Evolutionary conservation across 2,888 invertebrate species (phyloP), one percentile per base, ranked within the genome.

Genomic region (Lithosia quadra): DNA sequence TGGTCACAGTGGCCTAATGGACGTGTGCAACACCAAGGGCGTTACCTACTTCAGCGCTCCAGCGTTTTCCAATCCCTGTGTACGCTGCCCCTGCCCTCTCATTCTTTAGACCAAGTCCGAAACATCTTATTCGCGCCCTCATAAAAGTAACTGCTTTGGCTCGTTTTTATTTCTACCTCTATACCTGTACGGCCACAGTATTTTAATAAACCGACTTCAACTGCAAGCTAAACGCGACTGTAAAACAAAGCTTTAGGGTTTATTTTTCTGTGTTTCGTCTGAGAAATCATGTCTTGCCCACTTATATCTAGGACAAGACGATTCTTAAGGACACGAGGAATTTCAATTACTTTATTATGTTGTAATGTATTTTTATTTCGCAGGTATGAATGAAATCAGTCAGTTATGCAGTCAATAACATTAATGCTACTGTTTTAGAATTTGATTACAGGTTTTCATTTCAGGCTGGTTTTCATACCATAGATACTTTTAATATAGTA

Each of bases 71-170:
- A 9, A 13, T 59, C 60, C 43, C 73, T 81, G 77, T 93, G 80
- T 73, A 61, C 89, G 88, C 56, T 61, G 72, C 43, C 21, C 85
- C 77, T 82, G 73, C 68, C 68, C 83, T 84, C 90, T 91, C 94
- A 94, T 95, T 93, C 93, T 90, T 93, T 89, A 92, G 92, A 91
- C 91, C 88, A 90, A 92, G 92, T 94, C 93, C 93, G 91, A 94
- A 94, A 94, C 94, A 94, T 94, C 94, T 95, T 95, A 94, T 95
- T 95, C 95, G 92, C 95, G 95, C 94, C 93, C 95, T 94, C 95
- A 94, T 95, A 95, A 94, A 95, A 94, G 95, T 94, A 94, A 95
- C 95, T 94, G 93, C 93, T 92, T 93, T 90, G 93, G 87, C 91
- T 93, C 92, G 92, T 94, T 94, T 95, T 94, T 94, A 94, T 95